Evolutionary conservation across 2,888 invertebrate genomes (phyloP).

Genomic region (Agonum fuliginosum): DNA sequence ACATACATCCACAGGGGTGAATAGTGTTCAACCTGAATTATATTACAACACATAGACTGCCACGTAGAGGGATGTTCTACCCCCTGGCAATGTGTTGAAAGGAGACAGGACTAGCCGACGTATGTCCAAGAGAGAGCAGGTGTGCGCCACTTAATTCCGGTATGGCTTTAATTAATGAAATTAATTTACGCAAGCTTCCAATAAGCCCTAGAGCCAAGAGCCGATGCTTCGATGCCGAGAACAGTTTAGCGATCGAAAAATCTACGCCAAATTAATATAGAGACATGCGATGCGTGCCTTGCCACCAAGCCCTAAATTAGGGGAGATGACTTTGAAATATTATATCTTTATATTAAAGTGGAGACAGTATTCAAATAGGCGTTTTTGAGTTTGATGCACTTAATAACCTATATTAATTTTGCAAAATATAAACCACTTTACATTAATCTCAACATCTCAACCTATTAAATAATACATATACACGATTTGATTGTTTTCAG

Average conservation of each 20-base stretch:
- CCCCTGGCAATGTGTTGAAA: neutral
- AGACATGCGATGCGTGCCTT: slow-evolving; percentile 32
- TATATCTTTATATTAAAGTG: neutral
- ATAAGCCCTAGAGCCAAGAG: slow-evolving; percentile 65
- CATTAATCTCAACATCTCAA: too few species aligned
- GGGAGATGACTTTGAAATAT: neutral
- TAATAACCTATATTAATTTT: too few species aligned
- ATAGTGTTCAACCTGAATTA: slow-evolving; percentile 32
- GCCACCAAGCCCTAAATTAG: slow-evolving; percentile 1
- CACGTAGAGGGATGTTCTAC: neutral
- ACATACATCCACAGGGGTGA: slow-evolving; percentile 9
- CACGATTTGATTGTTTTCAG: too few species aligned
- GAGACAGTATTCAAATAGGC: too few species aligned
- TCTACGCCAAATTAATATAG: slow-evolving; percentile 42
- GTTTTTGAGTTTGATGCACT: too few species aligned
- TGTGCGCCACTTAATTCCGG: slow-evolving; percentile 66
- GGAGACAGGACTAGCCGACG: slow-evolving; percentile 3
- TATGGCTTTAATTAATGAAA: slow-evolving; percentile 68
- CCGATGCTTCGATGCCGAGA: slow-evolving; percentile 25
- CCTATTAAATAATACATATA: too few species aligned
- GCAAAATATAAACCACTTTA: too few species aligned
- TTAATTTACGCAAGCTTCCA: slow-evolving; percentile 68
- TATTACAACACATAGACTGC: slow-evolving; percentile 15
- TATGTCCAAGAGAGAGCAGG: slow-evolving; percentile 43
- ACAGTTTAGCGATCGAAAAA: slow-evolving; percentile 44